A percentile compares a stretch with the other conserved stretches of the same genome.
Evolutionary conservation across 2,888 invertebrate species (phyloP).

Genomic region (Camptogramma bilineatum): DNA sequence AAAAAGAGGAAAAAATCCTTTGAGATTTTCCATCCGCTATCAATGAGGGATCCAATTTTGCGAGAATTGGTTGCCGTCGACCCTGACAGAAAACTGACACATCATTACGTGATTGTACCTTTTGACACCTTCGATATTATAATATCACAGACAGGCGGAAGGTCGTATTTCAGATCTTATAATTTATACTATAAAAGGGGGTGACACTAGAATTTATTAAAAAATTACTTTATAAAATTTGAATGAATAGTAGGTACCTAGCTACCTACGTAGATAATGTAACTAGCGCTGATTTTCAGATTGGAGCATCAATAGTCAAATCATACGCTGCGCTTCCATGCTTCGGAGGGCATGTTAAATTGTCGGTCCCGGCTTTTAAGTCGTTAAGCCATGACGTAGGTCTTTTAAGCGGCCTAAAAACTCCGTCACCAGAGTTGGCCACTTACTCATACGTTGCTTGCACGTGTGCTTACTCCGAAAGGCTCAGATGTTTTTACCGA

Average conservation of each 20-base stretch:
- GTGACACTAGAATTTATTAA: background rate
- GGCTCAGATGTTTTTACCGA: conserved; percentile 48
- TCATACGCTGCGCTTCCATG: no score
- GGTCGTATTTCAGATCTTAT: background rate
- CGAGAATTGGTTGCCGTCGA: conserved; percentile 51
- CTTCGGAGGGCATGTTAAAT: no score
- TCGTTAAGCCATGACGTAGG: no score
- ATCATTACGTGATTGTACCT: conserved; percentile 74
- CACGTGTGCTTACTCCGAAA: background rate
- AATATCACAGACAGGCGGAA: conserved; percentile 48
- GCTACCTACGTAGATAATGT: no score
- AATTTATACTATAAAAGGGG: no score
- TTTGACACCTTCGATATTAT: conserved; percentile 63
- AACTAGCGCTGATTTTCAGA: no score
- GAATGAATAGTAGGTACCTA: no score
- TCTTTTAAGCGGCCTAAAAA: no score
- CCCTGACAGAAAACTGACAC: conserved; percentile 68
- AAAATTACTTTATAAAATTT: no score
- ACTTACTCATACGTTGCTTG: background rate
- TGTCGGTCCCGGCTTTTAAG: no score
- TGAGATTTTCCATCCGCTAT: conserved; percentile 57
- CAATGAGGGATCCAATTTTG: conserved; percentile 73
- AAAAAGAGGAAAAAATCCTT: conserved; percentile 50
- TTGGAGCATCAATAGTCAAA: no score
- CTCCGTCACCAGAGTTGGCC: no score